phyloP scores from a whole-genome alignment of 2,888 invertebrate species.

The Torymus auratus region DNA sequence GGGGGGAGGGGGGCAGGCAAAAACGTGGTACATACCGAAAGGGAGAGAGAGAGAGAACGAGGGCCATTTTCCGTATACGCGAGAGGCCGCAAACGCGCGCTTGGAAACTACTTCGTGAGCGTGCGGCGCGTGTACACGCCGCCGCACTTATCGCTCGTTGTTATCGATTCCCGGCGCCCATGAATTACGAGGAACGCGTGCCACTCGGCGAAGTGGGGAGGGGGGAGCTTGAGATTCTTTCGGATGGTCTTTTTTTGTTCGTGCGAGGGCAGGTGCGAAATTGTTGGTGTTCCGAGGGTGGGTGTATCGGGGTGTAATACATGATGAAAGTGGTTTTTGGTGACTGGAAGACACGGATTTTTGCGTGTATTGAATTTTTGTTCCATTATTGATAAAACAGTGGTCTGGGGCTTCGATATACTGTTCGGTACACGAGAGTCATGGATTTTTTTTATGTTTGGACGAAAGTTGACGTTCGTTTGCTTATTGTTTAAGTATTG shows the following conservation, averaged over 20 bases:
- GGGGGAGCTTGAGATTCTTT: neutral
- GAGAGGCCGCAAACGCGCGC: constrained; percentile 9
- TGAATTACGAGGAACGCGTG: constrained; percentile 38
- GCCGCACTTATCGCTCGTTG: constrained; percentile 26
- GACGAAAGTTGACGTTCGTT: too few relatives aligned
- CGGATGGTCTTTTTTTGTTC: constrained; percentile 28
- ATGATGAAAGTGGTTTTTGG: too few relatives aligned
- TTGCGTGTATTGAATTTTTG: too few relatives aligned
- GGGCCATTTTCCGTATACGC: constrained; percentile 22
- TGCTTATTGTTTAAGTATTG: too few relatives aligned
- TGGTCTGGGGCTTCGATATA: too few relatives aligned
- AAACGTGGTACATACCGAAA: too few relatives aligned
- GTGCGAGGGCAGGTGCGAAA: neutral
- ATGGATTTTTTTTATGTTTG: too few relatives aligned
- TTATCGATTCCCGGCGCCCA: constrained; percentile 18
- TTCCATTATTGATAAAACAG: too few relatives aligned
- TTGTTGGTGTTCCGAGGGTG: neutral
- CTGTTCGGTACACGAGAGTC: too few relatives aligned
- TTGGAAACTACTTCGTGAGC: neutral
- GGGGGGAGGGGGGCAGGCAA: neutral
- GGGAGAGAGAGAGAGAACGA: neutral
- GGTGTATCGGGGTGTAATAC: neutral
- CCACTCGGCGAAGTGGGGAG: constrained; percentile 1
- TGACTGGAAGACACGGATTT: constrained; percentile 3
- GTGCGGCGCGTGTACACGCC: neutral